Conservation (phyloP, 2,888 invertebrate species). For the Salpingus planirostris region DNA sequence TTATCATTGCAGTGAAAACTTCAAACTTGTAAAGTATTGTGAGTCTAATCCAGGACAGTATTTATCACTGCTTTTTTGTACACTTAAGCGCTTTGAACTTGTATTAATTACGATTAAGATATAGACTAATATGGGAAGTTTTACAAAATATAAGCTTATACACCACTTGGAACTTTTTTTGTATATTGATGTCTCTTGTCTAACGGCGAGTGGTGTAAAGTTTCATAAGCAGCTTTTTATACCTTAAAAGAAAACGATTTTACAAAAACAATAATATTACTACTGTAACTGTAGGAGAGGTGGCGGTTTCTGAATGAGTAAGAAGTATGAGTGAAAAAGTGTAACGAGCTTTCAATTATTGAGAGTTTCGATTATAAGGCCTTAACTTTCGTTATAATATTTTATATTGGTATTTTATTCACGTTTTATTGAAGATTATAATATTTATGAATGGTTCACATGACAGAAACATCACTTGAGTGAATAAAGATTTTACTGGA, state of each 20-base stretch:
- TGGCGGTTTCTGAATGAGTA: slow-evolving; percentile 31
- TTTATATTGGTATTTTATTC: slow-evolving; percentile 39
- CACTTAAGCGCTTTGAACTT: too few species aligned
- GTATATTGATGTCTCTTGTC: too few species aligned
- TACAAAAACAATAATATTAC: too few species aligned
- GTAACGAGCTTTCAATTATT: background rate
- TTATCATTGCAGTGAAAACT: too few species aligned
- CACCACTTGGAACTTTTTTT: too few species aligned
- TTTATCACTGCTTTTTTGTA: background rate
- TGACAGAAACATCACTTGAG: slow-evolving; percentile 34
- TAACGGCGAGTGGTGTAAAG: too few species aligned
- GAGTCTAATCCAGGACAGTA: too few species aligned
- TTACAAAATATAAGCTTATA: too few species aligned
- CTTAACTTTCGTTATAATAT: slow-evolving; percentile 36
- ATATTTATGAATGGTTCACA: slow-evolving; percentile 31
- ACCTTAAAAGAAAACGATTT: slow-evolving; percentile 21
- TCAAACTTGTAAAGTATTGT: too few species aligned
- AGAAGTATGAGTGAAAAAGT: slow-evolving; percentile 1
- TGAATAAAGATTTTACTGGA: slow-evolving; percentile 32
- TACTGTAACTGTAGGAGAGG: too few species aligned
- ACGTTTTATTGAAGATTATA: slow-evolving; percentile 35
- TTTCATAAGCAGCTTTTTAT: slow-evolving; percentile 26
- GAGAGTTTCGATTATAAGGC: slow-evolving; percentile 25
- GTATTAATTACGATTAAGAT: too few species aligned
- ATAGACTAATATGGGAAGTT: too few species aligned